A percentile compares a stretch with the other conserved stretches of the same genome.
These are phyloP conservation scores for Drepanosiphum platanoidis DNA, from an alignment of 2,888 invertebrate genomes.

Conservation along the genomic window DNA sequence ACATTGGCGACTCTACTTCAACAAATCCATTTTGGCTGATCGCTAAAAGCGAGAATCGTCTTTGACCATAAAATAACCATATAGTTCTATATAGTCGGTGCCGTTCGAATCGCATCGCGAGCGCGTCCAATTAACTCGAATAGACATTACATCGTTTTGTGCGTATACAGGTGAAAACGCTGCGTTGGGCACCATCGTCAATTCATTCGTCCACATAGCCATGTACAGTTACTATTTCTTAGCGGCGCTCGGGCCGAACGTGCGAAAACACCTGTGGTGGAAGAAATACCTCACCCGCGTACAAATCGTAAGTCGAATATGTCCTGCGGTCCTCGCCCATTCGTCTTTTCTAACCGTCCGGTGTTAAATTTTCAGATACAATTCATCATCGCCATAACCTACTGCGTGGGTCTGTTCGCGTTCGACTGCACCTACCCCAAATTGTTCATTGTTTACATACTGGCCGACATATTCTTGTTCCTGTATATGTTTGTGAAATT, in stretches of 20 bases:
- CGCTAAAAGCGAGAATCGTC: no score
- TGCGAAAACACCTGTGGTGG: constrained; percentile 70
- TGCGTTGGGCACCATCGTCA: constrained; percentile 68
- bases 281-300: constrained; percentile 70
- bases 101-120: no score
- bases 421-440: constrained; percentile 72
- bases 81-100: no score
- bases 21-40: no score
- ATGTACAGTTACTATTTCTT: constrained; percentile 71
- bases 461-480: constrained; percentile 71
- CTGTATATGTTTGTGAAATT: constrained; percentile 73
- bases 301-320: constrained; percentile 66
- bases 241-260: constrained; percentile 69
- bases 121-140: no score
- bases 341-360: no score
- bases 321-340: neutral
- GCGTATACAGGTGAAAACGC: constrained; percentile 67
- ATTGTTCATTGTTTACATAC: constrained; percentile 72
- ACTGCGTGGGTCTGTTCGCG: constrained; percentile 71
- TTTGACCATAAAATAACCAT: no score
- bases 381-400: constrained; percentile 75
- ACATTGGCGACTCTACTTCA: no score
- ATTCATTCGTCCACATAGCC: constrained; percentile 69
- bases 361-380: constrained; percentile 71
- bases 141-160: neutral